Conservation (phyloP, 2,888 invertebrate genomes). For the Drosophila paramelanica region DNA sequence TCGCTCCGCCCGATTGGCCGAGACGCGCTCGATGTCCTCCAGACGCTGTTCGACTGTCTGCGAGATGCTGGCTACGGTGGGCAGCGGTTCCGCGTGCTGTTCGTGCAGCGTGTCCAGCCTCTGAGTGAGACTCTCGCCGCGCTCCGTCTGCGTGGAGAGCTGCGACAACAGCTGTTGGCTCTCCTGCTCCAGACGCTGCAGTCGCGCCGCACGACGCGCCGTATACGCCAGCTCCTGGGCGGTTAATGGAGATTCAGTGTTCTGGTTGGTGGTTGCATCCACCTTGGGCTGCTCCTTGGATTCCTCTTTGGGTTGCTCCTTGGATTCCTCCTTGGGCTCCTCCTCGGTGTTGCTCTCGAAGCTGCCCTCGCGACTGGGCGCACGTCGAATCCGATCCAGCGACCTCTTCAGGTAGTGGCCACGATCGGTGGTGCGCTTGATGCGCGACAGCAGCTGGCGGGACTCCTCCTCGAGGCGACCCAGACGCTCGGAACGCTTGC, state of each 20-base stretch:
- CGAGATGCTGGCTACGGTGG: slow-evolving; percentile 44
- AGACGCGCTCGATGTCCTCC: slow-evolving; percentile 81
- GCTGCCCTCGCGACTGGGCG: slow-evolving; percentile 82
- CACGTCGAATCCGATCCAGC: slow-evolving; percentile 77
- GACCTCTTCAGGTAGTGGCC: slow-evolving; percentile 82
- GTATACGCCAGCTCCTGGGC: slow-evolving; percentile 80
- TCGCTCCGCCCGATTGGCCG: slow-evolving; percentile 79
- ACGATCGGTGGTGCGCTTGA: slow-evolving; percentile 89
- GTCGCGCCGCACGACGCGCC: slow-evolving; percentile 74
- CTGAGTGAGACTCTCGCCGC: slow-evolving; percentile 68
- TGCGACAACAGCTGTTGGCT: slow-evolving; percentile 88
- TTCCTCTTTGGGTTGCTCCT: background rate
- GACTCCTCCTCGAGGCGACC: slow-evolving; percentile 92
- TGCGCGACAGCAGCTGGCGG: slow-evolving; percentile 90
- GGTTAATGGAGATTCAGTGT: slow-evolving; percentile 61
- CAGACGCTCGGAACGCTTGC: slow-evolving; percentile 81
- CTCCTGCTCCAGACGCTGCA: slow-evolving; percentile 90
- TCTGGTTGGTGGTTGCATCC: no score
- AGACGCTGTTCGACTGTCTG: slow-evolving; percentile 75
- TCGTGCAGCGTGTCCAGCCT: slow-evolving; percentile 81
- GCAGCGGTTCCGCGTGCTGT: slow-evolving; percentile 21
- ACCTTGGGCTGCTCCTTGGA: no score
- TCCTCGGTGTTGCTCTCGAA: slow-evolving; percentile 83
- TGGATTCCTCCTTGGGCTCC: slow-evolving; percentile 50
- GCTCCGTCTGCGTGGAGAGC: slow-evolving; percentile 74